A percentile compares a stretch with the other conserved stretches of the same genome.
phyloP scores from a whole-genome alignment of 2,888 invertebrate species.

The Eupithecia pulchellata region DNA sequence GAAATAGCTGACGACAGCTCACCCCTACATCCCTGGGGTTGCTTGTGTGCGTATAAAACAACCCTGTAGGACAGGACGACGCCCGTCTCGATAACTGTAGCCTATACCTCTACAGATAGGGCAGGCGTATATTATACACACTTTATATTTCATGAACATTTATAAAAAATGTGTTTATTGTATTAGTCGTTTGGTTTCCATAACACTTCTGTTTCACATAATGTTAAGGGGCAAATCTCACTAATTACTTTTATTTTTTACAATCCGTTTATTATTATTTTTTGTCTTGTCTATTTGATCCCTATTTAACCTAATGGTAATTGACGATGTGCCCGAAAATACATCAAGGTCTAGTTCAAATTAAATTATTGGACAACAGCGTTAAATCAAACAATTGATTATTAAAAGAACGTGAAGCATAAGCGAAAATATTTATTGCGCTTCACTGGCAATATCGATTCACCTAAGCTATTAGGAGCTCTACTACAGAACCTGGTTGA shows the following conservation, averaged over 20 bases:
- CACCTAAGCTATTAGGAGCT: background rate
- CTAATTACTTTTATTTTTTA: no score
- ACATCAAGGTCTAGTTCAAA: background rate
- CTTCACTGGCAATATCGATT: constrained; percentile 7
- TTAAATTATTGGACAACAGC: background rate
- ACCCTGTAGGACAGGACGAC: constrained; percentile 17
- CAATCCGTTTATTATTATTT: no score
- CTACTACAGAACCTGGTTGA: constrained; percentile 3
- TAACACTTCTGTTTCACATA: background rate
- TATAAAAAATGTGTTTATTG: background rate
- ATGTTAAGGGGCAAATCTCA: background rate
- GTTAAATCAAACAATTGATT: background rate
- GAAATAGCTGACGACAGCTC: constrained; percentile 21
- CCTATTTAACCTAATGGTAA: background rate
- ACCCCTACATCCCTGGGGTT: constrained; percentile 4
- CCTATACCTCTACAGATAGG: background rate
- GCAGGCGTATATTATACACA: background rate
- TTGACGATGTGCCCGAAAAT: background rate
- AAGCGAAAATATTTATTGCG: background rate
- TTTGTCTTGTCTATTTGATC: background rate
- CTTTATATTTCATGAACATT: background rate
- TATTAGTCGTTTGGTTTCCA: background rate
- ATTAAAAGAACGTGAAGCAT: background rate
- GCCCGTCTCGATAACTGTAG: constrained; percentile 20
- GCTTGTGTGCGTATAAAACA: background rate